These are phyloP conservation scores for Malurus leucopterus DNA, from an alignment of 2,797 vertebrate species.

Conservation along the genomic window DNA sequence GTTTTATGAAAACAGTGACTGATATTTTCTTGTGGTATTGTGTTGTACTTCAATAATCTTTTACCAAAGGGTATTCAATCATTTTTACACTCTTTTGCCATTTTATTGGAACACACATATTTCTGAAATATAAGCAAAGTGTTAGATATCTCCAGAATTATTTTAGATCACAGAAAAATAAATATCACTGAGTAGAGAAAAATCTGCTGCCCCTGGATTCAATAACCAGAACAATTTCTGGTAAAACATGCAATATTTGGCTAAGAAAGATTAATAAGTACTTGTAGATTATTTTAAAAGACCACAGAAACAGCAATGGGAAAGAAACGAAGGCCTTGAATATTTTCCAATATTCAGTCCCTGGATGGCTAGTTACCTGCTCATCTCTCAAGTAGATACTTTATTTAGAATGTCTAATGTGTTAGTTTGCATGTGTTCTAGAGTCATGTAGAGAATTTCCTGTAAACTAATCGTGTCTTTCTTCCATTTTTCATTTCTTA, in stretches of 20 bases:
- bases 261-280: not conserved
- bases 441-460: slow-evolving; percentile 63
- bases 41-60: slow-evolving; percentile 9
- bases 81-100: not conserved
- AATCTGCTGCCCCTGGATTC: not conserved
- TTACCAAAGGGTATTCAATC: not conserved
- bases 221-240: not conserved
- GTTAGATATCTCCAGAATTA: not conserved
- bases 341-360: slow-evolving; percentile 7
- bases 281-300: not conserved
- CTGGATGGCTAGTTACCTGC: slow-evolving; percentile 11
- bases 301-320: slow-evolving; percentile 21
- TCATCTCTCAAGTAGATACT: slow-evolving; percentile 38
- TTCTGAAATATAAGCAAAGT: slow-evolving; percentile 3
- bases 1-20: not conserved
- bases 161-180: not conserved
- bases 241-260: not conserved
- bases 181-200: not conserved
- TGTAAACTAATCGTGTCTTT: slow-evolving; percentile 83
- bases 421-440: slow-evolving; percentile 62
- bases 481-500: slow-evolving; percentile 83
- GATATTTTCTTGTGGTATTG: not conserved
- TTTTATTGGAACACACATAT: not conserved
- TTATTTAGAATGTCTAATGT: slow-evolving; percentile 39
- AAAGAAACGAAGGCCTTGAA: not conserved